phyloP scores from a whole-genome alignment of 2,888 invertebrate species.

The Tetragnatha montana region DNA sequence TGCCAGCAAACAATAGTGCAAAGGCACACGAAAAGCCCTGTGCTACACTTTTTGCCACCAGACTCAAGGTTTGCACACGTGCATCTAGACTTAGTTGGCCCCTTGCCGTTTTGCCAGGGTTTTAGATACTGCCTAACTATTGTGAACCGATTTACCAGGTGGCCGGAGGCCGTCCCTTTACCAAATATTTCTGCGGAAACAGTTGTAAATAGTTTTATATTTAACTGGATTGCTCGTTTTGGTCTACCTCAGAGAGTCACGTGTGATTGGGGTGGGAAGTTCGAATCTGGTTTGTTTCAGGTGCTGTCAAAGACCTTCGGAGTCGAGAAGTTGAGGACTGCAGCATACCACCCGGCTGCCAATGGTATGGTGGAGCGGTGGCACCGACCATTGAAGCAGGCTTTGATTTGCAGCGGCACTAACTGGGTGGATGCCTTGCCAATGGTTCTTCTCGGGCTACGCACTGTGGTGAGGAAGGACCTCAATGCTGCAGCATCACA shows the following conservation, averaged over 20 bases:
- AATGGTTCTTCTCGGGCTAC: background rate
- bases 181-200: constrained; percentile 63
- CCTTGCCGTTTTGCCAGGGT: background rate
- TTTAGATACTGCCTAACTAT: constrained; percentile 23
- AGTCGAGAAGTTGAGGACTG: background rate
- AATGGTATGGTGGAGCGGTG: background rate
- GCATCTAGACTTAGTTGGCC: constrained; percentile 1
- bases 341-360: background rate
- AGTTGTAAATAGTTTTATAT: constrained; percentile 66
- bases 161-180: constrained; percentile 72
- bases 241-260: constrained; percentile 23
- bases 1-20: constrained; percentile 20
- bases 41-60: background rate
- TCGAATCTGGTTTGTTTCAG: background rate
- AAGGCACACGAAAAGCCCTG: background rate
- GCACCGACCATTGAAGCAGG: background rate
- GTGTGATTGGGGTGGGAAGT: background rate
- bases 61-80: background rate
- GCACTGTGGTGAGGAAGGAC: background rate
- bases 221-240: constrained; percentile 72
- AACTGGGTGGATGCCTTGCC: background rate
- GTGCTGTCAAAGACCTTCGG: background rate
- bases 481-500: background rate
- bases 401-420: background rate
- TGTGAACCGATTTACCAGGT: constrained; percentile 60